phyloP scores from a whole-genome alignment of 2,113 vertebrate genomes.

The Engraulis encrasicolus region DNA sequence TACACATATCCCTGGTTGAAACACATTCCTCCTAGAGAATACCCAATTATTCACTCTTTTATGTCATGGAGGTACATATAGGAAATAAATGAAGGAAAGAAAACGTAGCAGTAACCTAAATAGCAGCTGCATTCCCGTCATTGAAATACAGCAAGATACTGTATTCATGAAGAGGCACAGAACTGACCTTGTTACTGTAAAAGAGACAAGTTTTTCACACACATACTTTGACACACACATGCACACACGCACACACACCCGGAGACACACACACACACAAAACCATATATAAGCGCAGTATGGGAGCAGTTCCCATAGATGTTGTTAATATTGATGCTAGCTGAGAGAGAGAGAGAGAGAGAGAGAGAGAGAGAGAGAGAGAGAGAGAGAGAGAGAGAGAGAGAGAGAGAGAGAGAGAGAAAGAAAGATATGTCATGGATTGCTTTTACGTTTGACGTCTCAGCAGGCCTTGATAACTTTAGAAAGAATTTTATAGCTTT shows the following conservation, averaged over 20 bases:
- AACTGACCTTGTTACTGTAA: no score
- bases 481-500: background rate
- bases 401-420: background rate
- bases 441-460: conserved; percentile 2
- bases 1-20: background rate
- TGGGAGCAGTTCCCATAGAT: background rate
- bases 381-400: background rate
- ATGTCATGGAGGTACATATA: background rate
- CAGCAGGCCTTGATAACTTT: background rate
- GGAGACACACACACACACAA: background rate
- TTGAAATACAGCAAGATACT: background rate
- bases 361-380: background rate
- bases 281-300: background rate
- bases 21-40: background rate
- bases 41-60: background rate
- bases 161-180: no score
- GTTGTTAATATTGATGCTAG: background rate
- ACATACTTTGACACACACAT: no score
- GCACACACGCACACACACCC: no score
- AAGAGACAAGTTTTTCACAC: no score
- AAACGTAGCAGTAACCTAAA: background rate
- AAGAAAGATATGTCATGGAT: background rate
- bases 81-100: background rate
- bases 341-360: background rate
- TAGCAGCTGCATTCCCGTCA: background rate